Evolutionary conservation across 1,140 invertebrate genomes (phyloP), one percentile per base, ranked within the genome.

Genomic region (Condylostylus longicornis): DNA sequence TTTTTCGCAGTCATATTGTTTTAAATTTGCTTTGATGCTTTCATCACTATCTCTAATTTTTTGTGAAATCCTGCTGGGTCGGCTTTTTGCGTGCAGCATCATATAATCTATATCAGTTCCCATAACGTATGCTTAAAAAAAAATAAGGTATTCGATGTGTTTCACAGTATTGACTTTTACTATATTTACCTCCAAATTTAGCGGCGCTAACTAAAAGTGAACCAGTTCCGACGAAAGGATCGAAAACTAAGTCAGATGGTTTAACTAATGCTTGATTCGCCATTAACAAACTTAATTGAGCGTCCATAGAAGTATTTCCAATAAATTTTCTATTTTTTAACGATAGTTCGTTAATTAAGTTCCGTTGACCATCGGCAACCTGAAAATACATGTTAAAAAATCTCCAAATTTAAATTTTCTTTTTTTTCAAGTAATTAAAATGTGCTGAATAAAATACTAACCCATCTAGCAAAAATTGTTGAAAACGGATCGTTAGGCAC

Each of bases 221-320:
- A 4, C 89, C 91, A 30, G 84, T 87, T 1, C 93, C 93, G 12
- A 95, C 90, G 69, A 97, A 98, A 1, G 91, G 91, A 65, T 97
- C 93, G 18, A 88, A 70, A 29, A 95, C 71, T 1, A 96, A 41
- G 55, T 83, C 76, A 5, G 79, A 77, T 3, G 64, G 45, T 33
- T 65, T 64, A 14, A 94, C 73, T 63, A 77, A 64, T 2, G 81
- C 89, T 61, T 95, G 79, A 66, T 97, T 98, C 1, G 86, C 81
- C 89, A 96, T 95, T 18, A 97, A 63, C 14, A 97, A 60, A 4
- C 89, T 82, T 1, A 97, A 65, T 44, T 87, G 81, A 1, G 91
- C 78, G 62, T 97, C 91, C 93, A 98, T 97, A 49, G 82, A 89
- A 0, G 93, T 98, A 54, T 95, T 97, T 5, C 89, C 90, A 53